These are phyloP conservation scores for Apotomis turbidana DNA, from an alignment of 2,888 invertebrate genomes.

Conservation along the genomic window DNA sequence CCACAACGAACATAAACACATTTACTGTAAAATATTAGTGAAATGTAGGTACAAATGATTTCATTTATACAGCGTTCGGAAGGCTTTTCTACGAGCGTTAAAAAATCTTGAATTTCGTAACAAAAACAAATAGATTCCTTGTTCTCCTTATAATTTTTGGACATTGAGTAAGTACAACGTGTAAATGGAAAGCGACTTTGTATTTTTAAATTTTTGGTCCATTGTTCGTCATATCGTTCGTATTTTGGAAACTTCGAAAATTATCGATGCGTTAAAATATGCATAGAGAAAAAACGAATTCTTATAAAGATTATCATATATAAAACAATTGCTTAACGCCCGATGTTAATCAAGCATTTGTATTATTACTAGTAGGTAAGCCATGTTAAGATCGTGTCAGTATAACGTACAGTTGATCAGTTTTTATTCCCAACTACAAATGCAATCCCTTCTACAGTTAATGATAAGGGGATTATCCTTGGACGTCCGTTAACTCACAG, in stretches of 20 bases:
- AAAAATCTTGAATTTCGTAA: too few relatives aligned
- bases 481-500: constrained; percentile 48
- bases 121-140: too few relatives aligned
- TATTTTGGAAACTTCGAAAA: not conserved
- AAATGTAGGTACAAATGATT: not conserved
- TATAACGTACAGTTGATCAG: constrained; percentile 5
- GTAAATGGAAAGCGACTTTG: too few relatives aligned
- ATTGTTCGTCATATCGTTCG: too few relatives aligned
- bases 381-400: constrained; percentile 12
- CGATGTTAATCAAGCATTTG: constrained; percentile 1
- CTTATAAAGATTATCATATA: not conserved
- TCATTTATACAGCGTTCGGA: not conserved
- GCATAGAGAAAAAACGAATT: not conserved
- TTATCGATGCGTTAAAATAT: not conserved
- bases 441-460: constrained; percentile 22
- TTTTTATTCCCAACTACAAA: constrained; percentile 11
- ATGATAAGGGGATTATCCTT: constrained; percentile 42
- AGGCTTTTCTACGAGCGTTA: not conserved
- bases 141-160: too few relatives aligned
- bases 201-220: too few relatives aligned
- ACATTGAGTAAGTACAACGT: too few relatives aligned
- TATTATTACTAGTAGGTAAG: constrained; percentile 9
- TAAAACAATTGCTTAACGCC: not conserved
- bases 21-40: constrained; percentile 11
- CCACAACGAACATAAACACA: not conserved